phyloP scores from a whole-genome alignment of 2,113 vertebrate species.

The Tonatia bakeri region DNA sequence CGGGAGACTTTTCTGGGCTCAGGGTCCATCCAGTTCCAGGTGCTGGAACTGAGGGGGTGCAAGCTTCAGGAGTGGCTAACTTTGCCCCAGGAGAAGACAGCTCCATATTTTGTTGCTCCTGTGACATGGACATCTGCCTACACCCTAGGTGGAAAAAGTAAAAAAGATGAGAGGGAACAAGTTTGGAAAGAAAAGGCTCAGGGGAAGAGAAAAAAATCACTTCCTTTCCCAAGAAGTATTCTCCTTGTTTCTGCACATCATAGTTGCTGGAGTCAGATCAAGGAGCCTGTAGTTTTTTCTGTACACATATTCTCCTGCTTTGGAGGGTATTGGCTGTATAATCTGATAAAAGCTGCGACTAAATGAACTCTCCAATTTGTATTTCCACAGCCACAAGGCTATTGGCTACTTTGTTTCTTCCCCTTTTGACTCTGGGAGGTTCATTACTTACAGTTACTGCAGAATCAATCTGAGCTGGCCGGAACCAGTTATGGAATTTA shows the following conservation, averaged over 20 bases:
- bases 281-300: slow-evolving; percentile 43
- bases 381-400: slow-evolving; percentile 75
- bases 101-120: background rate
- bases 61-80: background rate
- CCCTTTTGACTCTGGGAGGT: slow-evolving; percentile 74
- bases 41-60: background rate
- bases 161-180: background rate
- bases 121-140: background rate
- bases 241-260: background rate
- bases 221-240: background rate
- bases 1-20: background rate
- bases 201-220: background rate
- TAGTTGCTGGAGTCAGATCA: slow-evolving; percentile 61
- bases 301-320: slow-evolving; percentile 67
- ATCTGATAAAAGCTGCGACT: slow-evolving; percentile 79
- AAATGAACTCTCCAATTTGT: slow-evolving; percentile 78
- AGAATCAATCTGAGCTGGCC: slow-evolving; percentile 83
- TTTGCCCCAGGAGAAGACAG: background rate
- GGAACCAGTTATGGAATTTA: slow-evolving; percentile 85
- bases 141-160: no score
- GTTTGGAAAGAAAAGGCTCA: background rate
- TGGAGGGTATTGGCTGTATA: slow-evolving; percentile 62
- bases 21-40: background rate
- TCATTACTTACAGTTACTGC: slow-evolving; percentile 85
- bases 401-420: slow-evolving; percentile 62